Conservation (phyloP, 2,113 vertebrate species). For the Diadophis punctatus region DNA sequence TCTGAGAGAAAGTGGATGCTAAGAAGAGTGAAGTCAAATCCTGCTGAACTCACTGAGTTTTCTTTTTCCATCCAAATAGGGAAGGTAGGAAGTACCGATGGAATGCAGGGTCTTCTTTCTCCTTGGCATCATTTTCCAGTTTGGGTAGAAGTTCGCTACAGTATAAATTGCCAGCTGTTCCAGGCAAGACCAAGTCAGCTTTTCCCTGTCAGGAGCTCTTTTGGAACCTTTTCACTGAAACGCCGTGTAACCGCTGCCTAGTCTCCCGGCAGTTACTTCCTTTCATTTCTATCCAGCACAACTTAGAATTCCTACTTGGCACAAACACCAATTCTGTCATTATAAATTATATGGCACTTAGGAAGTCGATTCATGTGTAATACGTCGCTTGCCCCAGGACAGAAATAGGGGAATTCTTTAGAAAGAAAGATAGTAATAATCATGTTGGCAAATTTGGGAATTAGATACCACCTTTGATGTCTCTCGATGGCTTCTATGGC, state of each 20-base stretch:
- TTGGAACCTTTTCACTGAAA: conserved; percentile 7
- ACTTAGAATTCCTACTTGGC: not conserved
- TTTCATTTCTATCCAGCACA: not conserved
- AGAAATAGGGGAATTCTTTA: conserved; percentile 14
- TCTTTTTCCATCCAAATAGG: not conserved
- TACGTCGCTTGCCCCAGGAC: conserved; percentile 27
- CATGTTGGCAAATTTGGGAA: conserved; percentile 10
- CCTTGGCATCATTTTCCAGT: not conserved
- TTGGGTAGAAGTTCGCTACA: not conserved
- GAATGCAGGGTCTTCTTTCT: too few relatives aligned
- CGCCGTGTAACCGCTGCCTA: not conserved
- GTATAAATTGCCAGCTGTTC: not conserved
- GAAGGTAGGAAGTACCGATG: not conserved
- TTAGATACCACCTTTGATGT: not conserved
- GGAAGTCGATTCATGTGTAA: not conserved
- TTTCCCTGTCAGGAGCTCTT: too few relatives aligned
- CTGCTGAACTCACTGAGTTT: not conserved
- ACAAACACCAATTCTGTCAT: not conserved
- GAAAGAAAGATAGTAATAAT: not conserved
- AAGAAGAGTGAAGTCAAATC: not conserved
- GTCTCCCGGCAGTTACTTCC: not conserved
- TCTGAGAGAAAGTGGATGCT: not conserved
- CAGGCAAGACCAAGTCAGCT: not conserved
- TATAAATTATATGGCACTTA: conserved; percentile 8
- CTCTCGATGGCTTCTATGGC: not conserved